phyloP scores from a whole-genome alignment of 2,113 vertebrate genomes.

The Brachyistius frenatus region DNA sequence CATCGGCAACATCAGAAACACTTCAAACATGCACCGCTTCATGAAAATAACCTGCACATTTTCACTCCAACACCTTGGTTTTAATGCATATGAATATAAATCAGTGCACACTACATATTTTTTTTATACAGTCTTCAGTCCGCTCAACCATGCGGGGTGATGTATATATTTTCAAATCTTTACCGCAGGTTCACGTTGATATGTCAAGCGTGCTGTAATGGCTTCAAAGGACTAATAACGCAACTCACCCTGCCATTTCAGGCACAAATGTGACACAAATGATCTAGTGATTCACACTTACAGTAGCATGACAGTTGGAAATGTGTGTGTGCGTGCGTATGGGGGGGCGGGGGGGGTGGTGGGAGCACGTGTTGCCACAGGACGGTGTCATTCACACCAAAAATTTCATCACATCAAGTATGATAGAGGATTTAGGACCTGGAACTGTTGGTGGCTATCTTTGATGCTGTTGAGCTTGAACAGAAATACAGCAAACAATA shows the following conservation, averaged over 20 bases:
- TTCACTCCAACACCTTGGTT: neutral
- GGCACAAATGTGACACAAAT: conserved; percentile 68
- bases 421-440: conserved; percentile 5
- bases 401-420: conserved; percentile 8
- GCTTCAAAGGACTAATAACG: conserved; percentile 64
- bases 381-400: conserved; percentile 28
- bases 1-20: neutral
- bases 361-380: conserved; percentile 1
- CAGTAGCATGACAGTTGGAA: conserved; percentile 25
- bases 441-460: neutral
- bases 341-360: conserved; percentile 6
- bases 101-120: neutral
- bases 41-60: conserved; percentile 34
- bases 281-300: conserved; percentile 60
- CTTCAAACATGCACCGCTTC: neutral
- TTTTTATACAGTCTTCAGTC: conserved; percentile 36
- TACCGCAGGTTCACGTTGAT: conserved; percentile 72
- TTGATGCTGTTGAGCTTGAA: conserved; percentile 1
- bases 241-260: conserved; percentile 61
- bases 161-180: conserved; percentile 66
- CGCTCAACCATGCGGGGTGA: conserved; percentile 61
- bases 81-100: conserved; percentile 34
- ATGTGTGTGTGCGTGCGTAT: too few relatives aligned
- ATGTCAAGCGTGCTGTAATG: conserved; percentile 62
- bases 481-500: neutral